Evolutionary conservation across 2,113 vertebrate genomes (phyloP).

Genomic region (Hirundichthys speculiger): DNA sequence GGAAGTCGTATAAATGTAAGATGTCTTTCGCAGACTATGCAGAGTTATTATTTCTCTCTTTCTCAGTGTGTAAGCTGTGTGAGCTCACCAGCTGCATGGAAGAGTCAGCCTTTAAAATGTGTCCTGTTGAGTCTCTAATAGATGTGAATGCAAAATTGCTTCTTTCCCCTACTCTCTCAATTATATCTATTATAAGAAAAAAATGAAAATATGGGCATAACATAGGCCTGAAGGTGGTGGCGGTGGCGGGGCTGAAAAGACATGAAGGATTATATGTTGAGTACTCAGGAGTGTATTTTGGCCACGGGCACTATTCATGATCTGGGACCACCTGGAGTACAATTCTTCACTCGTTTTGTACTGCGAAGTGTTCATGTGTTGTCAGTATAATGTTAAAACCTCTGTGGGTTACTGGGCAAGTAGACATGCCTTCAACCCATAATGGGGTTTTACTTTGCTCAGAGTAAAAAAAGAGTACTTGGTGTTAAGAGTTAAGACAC

Average conservation of each 20-base stretch:
- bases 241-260: conserved; percentile 19
- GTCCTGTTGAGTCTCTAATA: conserved; percentile 57
- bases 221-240: conserved; percentile 12
- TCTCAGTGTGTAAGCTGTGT: conserved; percentile 11
- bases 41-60: conserved; percentile 20
- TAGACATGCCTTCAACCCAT: conserved; percentile 57
- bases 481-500: conserved; percentile 58
- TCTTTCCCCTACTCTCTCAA: conserved; percentile 34
- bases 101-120: conserved; percentile 47
- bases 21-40: background rate
- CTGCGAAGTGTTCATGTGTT: conserved; percentile 32
- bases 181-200: conserved; percentile 26
- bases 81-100: conserved; percentile 39
- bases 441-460: conserved; percentile 65
- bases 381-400: conserved; percentile 49
- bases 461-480: conserved; percentile 53
- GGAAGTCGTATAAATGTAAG: background rate
- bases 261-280: conserved; percentile 29
- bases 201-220: conserved; percentile 19
- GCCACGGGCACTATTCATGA: conserved; percentile 50
- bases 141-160: conserved; percentile 46
- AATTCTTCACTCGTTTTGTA: conserved; percentile 63
- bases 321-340: conserved; percentile 66
- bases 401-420: conserved; percentile 52
- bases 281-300: conserved; percentile 45